These are phyloP conservation scores for Corythoichthys intestinalis DNA, from an alignment of 2,113 vertebrate genomes.

Conservation along the genomic window DNA sequence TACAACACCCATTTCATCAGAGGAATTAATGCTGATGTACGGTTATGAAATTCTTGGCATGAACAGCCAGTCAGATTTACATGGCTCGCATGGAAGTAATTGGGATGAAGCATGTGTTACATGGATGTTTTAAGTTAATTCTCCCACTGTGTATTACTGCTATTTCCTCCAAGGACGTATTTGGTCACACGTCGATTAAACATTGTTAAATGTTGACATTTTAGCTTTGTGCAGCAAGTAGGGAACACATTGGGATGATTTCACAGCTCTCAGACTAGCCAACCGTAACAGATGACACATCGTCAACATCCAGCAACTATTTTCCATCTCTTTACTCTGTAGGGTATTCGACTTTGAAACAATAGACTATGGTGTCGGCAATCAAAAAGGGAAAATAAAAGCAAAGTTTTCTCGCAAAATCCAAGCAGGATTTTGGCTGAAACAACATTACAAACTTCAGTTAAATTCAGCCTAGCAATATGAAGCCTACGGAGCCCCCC, in stretches of 20 bases:
- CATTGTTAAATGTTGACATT: constrained; percentile 49
- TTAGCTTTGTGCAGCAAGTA: constrained; percentile 30
- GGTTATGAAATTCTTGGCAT: constrained; percentile 74
- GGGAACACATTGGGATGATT: constrained; percentile 36
- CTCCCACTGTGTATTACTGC: constrained; percentile 19
- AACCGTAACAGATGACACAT: constrained; percentile 5
- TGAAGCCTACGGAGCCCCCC: too few species aligned
- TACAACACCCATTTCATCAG: constrained; percentile 60
- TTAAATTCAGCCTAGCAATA: too few species aligned
- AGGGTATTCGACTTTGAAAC: not conserved
- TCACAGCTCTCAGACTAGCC: constrained; percentile 30
- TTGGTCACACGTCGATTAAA: constrained; percentile 46
- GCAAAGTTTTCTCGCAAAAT: too few species aligned
- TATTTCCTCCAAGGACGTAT: constrained; percentile 15
- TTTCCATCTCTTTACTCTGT: not conserved
- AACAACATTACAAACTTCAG: too few species aligned
- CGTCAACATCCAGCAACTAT: constrained; percentile 21
- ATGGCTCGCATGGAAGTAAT: constrained; percentile 61
- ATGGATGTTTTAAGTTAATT: constrained; percentile 43
- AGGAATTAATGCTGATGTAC: constrained; percentile 71
- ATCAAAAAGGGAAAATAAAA: too few species aligned
- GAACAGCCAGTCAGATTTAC: constrained; percentile 68
- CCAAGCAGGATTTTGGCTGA: too few species aligned
- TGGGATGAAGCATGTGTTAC: constrained; percentile 51
- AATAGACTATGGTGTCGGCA: too few species aligned